Evolutionary conservation across 2,888 invertebrate species (phyloP).

Genomic region (Meloe dianella): DNA sequence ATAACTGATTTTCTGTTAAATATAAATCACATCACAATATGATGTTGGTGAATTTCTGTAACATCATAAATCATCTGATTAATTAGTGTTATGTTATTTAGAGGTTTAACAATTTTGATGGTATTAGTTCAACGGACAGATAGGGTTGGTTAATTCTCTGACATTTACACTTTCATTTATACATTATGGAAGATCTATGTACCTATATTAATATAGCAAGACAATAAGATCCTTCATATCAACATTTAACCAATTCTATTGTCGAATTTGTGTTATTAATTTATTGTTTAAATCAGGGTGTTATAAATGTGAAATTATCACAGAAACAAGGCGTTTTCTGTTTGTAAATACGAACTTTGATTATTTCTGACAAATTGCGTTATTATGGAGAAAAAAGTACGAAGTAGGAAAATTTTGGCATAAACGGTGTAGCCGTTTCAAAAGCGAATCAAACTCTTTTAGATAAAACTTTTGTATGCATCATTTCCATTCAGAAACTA

Average conservation of each 20-base stretch:
- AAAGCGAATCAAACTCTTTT: no score
- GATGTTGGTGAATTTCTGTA: background rate
- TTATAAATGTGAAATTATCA: background rate
- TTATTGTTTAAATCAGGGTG: background rate
- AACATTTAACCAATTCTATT: background rate
- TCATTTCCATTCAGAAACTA: no score
- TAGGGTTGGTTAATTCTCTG: background rate
- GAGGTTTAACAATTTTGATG: conserved; percentile 3
- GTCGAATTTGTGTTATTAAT: background rate
- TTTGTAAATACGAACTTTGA: no score
- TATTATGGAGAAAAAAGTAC: no score
- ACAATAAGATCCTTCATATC: background rate
- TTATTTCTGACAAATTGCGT: no score
- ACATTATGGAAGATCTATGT: background rate
- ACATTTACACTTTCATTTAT: background rate
- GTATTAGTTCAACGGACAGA: conserved; percentile 3
- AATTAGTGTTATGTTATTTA: conserved; percentile 7
- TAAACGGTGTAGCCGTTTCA: no score
- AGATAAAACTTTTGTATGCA: no score
- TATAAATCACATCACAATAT: conserved; percentile 1
- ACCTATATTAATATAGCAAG: background rate
- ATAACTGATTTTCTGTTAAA: background rate
- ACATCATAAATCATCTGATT: conserved; percentile 1
- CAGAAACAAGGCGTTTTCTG: background rate
- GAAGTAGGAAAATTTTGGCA: no score